Percentiles rank a stretch among this genome's conserved stretches.
phyloP scores from a whole-genome alignment of 2,888 invertebrate genomes.

The Tipula helvola region DNA sequence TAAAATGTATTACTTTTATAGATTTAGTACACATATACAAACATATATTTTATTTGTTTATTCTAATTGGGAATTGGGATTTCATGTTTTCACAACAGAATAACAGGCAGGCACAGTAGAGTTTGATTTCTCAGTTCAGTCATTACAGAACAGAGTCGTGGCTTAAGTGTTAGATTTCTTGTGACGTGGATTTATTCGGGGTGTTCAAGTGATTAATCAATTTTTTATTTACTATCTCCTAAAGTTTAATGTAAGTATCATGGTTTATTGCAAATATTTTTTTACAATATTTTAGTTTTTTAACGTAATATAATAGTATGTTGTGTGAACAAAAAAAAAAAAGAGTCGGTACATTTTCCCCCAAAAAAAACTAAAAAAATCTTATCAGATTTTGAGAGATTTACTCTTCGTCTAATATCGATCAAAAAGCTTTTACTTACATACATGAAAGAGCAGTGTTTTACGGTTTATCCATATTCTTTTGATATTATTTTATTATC shows the following conservation, averaged over 20 bases:
- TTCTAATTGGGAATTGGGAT: not conserved
- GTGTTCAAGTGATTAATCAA: not conserved
- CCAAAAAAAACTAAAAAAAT: not conserved
- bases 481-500: not conserved
- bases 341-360: not conserved
- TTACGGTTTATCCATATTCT: not conserved
- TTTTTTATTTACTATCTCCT: not conserved
- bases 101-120: not conserved
- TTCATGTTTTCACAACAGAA: not conserved
- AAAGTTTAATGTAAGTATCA: not conserved
- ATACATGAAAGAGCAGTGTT: not conserved
- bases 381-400: not conserved
- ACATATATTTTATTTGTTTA: not conserved
- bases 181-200: not conserved
- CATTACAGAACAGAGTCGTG: not conserved
- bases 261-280: not conserved
- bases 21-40: not conserved
- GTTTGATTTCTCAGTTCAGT: not conserved
- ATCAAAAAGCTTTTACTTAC: no score
- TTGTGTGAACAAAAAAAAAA: not conserved
- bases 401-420: not conserved
- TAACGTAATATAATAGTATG: not conserved
- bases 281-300: not conserved
- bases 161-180: not conserved
- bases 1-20: not conserved